phyloP scores from a whole-genome alignment of 64 coral and sea anemone genomes.

The Montipora capricornis region DNA sequence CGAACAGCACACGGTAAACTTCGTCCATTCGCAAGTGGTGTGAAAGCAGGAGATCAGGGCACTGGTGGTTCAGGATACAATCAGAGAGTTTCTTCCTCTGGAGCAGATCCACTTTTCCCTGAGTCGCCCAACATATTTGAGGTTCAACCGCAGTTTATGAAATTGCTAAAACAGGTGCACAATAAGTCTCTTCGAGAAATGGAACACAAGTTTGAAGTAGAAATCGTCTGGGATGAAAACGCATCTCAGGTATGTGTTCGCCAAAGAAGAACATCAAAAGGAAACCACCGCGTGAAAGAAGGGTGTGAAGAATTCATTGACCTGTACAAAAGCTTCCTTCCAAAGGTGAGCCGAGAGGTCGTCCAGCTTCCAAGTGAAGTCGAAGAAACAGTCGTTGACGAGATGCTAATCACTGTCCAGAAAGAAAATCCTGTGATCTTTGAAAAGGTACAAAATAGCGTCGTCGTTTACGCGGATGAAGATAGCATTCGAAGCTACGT shows the following conservation, averaged over 20 bases:
- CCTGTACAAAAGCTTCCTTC: slow-evolving; percentile 17
- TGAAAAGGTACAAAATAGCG: neutral
- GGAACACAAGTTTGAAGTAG: neutral
- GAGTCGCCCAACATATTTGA: neutral
- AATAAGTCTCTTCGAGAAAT: neutral
- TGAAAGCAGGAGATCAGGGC: neutral
- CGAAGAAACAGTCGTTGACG: no score
- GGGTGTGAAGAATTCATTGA: slow-evolving; percentile 31
- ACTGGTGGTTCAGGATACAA: neutral
- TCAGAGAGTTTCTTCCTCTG: neutral
- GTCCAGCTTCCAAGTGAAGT: neutral
- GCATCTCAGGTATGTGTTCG: neutral
- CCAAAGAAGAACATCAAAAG: neutral
- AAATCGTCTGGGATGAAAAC: slow-evolving; percentile 35
- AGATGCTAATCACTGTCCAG: no score
- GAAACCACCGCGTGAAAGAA: neutral
- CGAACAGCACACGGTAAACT: neutral
- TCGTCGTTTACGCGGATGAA: neutral
- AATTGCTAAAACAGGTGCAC: neutral
- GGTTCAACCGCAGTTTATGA: slow-evolving; percentile 46
- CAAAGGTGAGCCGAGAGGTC: neutral
- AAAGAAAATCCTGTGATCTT: neutral
- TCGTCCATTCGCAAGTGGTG: neutral
- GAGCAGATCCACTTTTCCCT: neutral
- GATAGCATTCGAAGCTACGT: neutral